Evolutionary conservation across 1,140 invertebrate species (phyloP), one percentile per base, ranked within the genome.

Genomic region (Drosophila pachea): DNA sequence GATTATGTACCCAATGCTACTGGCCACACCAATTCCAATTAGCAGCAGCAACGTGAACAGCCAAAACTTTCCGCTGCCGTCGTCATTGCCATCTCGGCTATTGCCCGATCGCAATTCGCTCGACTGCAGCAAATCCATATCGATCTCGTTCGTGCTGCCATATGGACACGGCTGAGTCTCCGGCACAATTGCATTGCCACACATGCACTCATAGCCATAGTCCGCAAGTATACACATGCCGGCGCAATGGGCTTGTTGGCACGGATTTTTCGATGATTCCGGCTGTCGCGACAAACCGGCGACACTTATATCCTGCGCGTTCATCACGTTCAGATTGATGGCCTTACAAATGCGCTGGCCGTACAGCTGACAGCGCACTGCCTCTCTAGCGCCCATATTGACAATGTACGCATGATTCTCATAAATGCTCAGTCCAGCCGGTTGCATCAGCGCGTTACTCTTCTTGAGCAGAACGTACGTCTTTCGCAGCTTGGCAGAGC

Each of bases 351-450:
- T 66, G 2, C 88, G 86, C 2, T 75, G 40, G 0, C 88, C 91
- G 54, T 89, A 92, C 0, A 93, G 73, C 7, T 90, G 86, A 73
- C 93, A 94, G 47, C 91, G 92, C 36, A 86, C 86, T 16, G 93
- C 82, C 35, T 90, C 89, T 48, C 78, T 89, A 1, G 91, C 87
- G 12, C 90, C 89, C 14, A 87, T 79, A 11, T 88, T 90, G 0
- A 92, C 76, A 77, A 92, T 92, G 72, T 92, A 94, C 0, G 93
- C 84, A 43, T 91, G 84, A 73, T 94, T 91, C 78, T 94, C 93
- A 77, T 92, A 93, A 8, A 94, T 74, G n/a, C 86, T 90, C 1
- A 94, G 73, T 0, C 89, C 89, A 2, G 87, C 87, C 0, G 90
- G 92, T 40, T 89, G 89, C 47, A 89, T 89, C 0, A 91, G 69